Percentiles rank a stretch among this genome's conserved stretches.
Evolutionary conservation across 1,140 invertebrate species (phyloP).

Genomic region (Penaeus chinensis): DNA sequence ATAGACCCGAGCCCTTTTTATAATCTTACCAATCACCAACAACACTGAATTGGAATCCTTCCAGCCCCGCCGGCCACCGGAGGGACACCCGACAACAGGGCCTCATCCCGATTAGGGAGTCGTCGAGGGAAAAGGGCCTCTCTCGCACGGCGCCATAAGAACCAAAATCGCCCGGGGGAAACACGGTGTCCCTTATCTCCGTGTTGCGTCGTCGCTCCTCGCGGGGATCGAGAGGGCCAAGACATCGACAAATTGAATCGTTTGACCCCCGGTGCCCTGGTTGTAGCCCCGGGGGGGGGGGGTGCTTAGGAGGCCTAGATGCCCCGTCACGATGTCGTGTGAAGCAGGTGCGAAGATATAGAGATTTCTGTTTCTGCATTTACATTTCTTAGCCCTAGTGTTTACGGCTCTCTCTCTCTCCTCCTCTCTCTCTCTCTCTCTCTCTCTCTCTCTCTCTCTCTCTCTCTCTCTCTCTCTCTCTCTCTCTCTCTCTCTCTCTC

Average conservation of each 20-base stretch:
- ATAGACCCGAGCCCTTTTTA: neutral
- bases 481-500: neutral
- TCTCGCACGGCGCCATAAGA: neutral
- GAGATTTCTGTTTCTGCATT: too few species aligned
- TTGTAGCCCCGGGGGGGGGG: neutral
- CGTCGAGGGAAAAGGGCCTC: neutral
- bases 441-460: neutral
- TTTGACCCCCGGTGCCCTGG: constrained; percentile 43
- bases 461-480: neutral
- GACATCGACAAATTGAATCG: constrained; percentile 52
- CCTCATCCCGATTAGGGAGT: neutral
- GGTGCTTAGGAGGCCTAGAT: neutral
- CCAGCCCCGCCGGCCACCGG: constrained; percentile 10
- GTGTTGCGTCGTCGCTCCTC: neutral
- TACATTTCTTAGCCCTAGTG: too few species aligned
- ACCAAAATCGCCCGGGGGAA: too few species aligned
- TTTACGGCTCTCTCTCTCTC: neutral
- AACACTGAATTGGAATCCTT: constrained; percentile 32
- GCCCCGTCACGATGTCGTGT: neutral
- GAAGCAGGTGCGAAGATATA: neutral
- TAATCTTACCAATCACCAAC: constrained; percentile 37
- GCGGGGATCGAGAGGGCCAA: constrained; percentile 33
- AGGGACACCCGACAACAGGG: neutral
- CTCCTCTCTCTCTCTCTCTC: neutral
- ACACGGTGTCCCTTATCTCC: neutral